Evolutionary conservation across 1,140 invertebrate genomes (phyloP).

Genomic region (Philotrypesis tridentata): DNA sequence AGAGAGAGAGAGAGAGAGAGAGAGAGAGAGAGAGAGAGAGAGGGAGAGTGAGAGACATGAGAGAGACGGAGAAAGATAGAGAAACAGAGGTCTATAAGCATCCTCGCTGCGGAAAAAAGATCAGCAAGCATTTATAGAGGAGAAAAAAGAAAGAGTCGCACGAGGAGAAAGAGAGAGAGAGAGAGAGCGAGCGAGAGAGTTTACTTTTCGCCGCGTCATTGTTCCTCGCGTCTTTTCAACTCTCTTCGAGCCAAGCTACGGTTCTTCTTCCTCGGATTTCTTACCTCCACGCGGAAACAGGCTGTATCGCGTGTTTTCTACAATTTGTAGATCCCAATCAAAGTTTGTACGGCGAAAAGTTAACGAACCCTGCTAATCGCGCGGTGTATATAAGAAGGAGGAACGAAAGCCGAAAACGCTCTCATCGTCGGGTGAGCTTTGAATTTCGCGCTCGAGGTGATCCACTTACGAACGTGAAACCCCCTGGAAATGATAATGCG

Average conservation of each 20-base stretch:
- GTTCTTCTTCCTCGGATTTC: background rate
- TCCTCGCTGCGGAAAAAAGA: no score
- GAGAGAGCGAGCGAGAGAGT: no score
- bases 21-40: no score
- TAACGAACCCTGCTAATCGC: background rate
- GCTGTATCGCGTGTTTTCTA: background rate
- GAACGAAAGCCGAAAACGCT: background rate
- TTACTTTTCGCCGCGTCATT: background rate
- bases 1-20: background rate
- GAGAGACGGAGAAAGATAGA: no score
- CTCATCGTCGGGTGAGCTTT: background rate
- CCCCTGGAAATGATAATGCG: background rate
- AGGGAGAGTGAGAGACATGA: no score
- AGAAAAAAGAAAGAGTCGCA: background rate
- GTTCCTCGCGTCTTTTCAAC: background rate
- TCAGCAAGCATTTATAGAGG: background rate
- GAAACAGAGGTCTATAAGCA: no score
- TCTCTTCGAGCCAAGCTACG: background rate
- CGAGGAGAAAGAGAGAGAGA: no score
- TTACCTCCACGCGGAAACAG: background rate
- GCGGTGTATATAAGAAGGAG: background rate
- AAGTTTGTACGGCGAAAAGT: background rate
- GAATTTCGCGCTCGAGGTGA: background rate
- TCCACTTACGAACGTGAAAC: no score
- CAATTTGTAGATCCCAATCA: conserved; percentile 27